Evolutionary conservation across 2,113 vertebrate species (phyloP).

Genomic region (Oxyruncus cristatus): DNA sequence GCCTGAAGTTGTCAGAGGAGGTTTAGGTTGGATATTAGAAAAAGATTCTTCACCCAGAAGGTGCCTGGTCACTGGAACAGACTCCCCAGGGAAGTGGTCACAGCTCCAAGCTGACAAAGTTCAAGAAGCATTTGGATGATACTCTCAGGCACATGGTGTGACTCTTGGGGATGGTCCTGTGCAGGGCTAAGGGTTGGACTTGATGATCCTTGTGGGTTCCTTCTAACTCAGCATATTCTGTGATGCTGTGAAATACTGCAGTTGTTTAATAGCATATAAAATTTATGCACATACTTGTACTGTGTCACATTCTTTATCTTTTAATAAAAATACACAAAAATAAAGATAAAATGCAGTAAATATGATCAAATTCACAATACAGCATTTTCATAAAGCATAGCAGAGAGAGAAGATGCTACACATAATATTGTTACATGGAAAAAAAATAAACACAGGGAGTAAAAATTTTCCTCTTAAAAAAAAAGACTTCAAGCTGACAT

Average conservation of each 20-base stretch:
- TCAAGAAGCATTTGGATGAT: neutral
- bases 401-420: neutral
- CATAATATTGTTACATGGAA: neutral
- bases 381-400: neutral
- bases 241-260: neutral
- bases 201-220: neutral
- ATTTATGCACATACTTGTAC: neutral
- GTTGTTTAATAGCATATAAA: neutral
- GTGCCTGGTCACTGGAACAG: neutral
- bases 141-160: neutral
- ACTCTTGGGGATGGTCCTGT: neutral
- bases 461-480: neutral
- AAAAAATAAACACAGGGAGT: neutral
- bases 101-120: neutral
- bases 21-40: neutral
- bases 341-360: neutral
- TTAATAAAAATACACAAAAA: slow-evolving; percentile 2
- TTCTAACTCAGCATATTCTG: neutral
- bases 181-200: neutral
- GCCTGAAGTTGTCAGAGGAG: neutral
- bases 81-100: neutral
- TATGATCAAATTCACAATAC: neutral
- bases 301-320: neutral
- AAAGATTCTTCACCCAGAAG: neutral
- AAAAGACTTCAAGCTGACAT: neutral